Base-by-base conservation (phyloP, 1,140 invertebrate species). In the Copidosoma floridanum region DNA sequence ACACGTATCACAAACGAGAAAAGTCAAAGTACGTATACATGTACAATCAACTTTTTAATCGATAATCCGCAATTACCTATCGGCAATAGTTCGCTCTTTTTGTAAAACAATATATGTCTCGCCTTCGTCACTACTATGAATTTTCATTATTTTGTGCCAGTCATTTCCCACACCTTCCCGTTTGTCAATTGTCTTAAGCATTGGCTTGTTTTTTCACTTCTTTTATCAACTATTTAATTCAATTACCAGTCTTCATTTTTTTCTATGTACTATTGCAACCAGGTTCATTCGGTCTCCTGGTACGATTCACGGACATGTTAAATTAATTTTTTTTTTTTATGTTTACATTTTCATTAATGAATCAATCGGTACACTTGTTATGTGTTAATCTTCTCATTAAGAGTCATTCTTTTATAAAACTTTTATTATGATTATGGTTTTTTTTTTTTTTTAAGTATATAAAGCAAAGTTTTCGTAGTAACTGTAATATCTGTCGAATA, bases 231-330 rank as follows among this genome's bases (percentile, higher is more conserved):
- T 51, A 57, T 56, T 58, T 55, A 55, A 41, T 61, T 56, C 57
- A 41, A 56, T 38, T 55, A 62, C 46, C 60, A 62, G 60, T 62
- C 60, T 62, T 60, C 18, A 46, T 44, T 32, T 14, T 38, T 50
- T 38, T 43, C 14, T 46, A 60, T 41, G 16, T 10, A 41, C 38
- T 14, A 43, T 41, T 23, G 37, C n/a, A 35, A 43, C n/a, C 20
- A 52, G 24, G 26, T 41, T 24, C 14, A 29, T 51, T 55, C 53
- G 41, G 16, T 23, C 18, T 44, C 41, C 53, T 35, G 20, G 14
- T n/a, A n/a, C n/a, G n/a, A n/a, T n/a, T n/a, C n/a, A n/a, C n/a
- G n/a, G n/a, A n/a, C n/a, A n/a, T n/a, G n/a, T 12, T 32, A 8
- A 32, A 32, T 32, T 32, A 12, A 32, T 32, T 12, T 32, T 32